Evolutionary conservation across 1,140 invertebrate genomes (phyloP).

Genomic region (Melanaphis sacchari): DNA sequence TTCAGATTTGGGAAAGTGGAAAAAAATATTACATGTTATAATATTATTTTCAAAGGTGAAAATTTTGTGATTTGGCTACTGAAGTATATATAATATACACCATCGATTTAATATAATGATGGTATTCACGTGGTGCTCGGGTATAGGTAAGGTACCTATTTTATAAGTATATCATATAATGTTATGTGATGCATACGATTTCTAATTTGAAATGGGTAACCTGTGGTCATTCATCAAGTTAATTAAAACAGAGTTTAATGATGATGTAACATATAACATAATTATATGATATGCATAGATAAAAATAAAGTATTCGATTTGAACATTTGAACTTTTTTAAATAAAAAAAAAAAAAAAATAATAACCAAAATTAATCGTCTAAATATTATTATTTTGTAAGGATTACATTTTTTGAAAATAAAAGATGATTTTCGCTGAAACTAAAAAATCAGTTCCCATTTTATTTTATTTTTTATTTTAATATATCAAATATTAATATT

Average conservation of each 20-base stretch:
- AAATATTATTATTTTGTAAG: background rate
- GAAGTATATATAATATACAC: too few species aligned
- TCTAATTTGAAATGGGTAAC: background rate
- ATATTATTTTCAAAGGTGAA: too few species aligned
- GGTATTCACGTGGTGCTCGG: too few species aligned
- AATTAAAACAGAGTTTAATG: background rate
- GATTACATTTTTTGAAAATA: background rate
- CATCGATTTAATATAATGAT: too few species aligned
- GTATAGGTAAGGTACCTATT: too few species aligned
- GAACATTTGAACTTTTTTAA: background rate
- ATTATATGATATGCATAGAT: background rate
- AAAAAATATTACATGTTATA: too few species aligned
- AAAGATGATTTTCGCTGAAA: background rate
- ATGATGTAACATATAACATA: background rate
- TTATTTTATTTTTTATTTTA: background rate
- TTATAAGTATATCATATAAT: too few species aligned
- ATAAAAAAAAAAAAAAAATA: background rate
- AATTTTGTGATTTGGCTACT: too few species aligned
- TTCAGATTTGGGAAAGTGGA: too few species aligned
- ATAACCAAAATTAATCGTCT: background rate
- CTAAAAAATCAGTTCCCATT: background rate
- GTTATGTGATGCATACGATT: background rate
- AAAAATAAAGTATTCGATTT: background rate
- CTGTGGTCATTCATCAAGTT: background rate
- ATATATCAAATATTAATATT: background rate